Percentiles rank a stretch among this genome's conserved stretches.
Conservation (phyloP, 2,113 vertebrate species). For the Sturnira hondurensis region DNA sequence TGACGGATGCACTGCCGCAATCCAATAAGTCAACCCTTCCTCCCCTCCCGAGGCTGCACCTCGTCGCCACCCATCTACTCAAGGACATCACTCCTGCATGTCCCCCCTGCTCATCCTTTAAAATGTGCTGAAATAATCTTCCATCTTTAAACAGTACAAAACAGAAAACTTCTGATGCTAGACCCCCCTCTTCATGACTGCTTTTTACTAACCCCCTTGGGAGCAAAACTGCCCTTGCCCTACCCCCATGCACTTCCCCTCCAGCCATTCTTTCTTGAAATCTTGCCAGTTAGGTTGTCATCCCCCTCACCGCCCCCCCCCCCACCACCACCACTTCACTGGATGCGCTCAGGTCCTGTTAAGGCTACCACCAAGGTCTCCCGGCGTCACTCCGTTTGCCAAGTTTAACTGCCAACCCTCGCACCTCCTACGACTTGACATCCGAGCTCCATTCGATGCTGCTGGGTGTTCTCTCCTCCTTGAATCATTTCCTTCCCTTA, state of each 20-base stretch:
- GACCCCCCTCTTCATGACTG: not conserved
- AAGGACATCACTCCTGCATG: not conserved
- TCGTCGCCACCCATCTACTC: not conserved
- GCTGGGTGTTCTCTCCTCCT: not conserved
- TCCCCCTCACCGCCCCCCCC: too few relatives aligned
- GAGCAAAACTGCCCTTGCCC: not conserved
- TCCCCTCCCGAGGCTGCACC: not conserved
- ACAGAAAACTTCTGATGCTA: not conserved
- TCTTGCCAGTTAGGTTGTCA: not conserved
- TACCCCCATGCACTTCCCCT: not conserved
- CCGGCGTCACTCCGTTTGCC: not conserved
- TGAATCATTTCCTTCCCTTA: not conserved
- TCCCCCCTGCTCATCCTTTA: not conserved
- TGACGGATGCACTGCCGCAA: not conserved
- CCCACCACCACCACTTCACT: not conserved
- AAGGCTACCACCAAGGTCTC: not conserved
- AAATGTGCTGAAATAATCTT: not conserved
- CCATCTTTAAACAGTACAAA: not conserved
- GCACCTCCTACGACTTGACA: not conserved
- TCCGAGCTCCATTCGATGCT: not conserved
- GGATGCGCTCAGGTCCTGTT: not conserved
- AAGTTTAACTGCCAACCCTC: not conserved
- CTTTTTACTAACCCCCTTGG: not conserved
- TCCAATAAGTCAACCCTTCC: not conserved
- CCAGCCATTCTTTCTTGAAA: not conserved